A percentile compares a stretch with the other conserved stretches of the same genome.
Conservation (phyloP, 2,113 vertebrate genomes). For the Mionectes macconnelli region DNA sequence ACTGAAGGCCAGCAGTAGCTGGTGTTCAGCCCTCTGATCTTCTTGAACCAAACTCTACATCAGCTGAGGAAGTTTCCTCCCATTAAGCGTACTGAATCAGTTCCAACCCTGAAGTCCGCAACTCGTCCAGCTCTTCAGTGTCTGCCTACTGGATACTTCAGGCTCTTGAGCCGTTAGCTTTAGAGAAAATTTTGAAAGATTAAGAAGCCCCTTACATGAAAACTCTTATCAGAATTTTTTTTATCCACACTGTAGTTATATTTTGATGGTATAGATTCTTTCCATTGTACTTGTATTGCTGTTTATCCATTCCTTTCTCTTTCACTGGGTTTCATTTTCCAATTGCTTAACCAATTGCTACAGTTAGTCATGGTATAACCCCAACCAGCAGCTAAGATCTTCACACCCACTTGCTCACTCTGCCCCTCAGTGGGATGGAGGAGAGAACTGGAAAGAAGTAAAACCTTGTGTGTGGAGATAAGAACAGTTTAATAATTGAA, state of each 20-base stretch:
- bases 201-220: background rate
- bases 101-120: background rate
- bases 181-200: background rate
- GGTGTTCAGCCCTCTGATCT: background rate
- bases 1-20: background rate
- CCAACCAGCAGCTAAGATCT: background rate
- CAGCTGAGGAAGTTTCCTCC: background rate
- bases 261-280: background rate
- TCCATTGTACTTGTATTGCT: background rate
- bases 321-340: background rate
- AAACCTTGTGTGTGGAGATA: background rate
- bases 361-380: background rate
- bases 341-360: rapidly evolving
- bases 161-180: background rate
- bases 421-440: background rate
- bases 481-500: background rate
- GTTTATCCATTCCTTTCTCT: background rate
- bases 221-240: background rate
- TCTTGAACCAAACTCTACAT: background rate
- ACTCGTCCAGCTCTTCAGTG: background rate
- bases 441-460: background rate
- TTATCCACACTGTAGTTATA: background rate
- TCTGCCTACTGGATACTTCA: background rate
- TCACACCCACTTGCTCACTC: background rate
- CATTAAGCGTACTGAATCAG: background rate